Conservation (phyloP, 1,140 invertebrate genomes). For the Drosophila sucinea region DNA sequence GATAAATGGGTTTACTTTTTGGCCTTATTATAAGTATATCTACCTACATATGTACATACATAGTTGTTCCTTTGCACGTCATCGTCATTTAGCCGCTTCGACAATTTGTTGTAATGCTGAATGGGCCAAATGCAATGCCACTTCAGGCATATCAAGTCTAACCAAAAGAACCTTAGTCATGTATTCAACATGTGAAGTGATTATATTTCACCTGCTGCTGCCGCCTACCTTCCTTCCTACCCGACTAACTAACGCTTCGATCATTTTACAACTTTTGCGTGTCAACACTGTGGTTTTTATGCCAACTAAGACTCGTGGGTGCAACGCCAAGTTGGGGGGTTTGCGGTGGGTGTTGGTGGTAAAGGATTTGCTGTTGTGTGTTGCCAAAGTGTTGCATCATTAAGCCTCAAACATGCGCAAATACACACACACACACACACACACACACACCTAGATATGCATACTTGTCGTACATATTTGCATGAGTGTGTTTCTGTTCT, state of each 20-base stretch:
- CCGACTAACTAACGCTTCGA: conserved; percentile 19
- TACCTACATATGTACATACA: too few species aligned
- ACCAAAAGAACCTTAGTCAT: background rate
- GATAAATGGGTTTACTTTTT: too few species aligned
- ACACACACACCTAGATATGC: conserved; percentile 1
- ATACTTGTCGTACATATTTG: conserved; percentile 11
- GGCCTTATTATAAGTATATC: too few species aligned
- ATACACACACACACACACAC: conserved; percentile 7
- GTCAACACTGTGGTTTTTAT: conserved; percentile 49
- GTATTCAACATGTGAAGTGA: conserved; percentile 26
- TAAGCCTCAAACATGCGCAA: conserved; percentile 27
- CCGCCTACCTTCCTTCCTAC: too few species aligned
- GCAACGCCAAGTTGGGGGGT: too few species aligned
- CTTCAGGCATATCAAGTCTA: conserved; percentile 9
- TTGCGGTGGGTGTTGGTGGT: background rate
- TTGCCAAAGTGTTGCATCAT: conserved; percentile 47
- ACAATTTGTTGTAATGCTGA: too few species aligned
- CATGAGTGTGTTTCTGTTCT: conserved; percentile 2
- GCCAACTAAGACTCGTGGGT: conserved; percentile 7
- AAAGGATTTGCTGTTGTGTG: conserved; percentile 17
- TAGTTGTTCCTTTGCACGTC: background rate
- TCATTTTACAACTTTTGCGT: conserved; percentile 57
- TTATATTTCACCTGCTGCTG: conserved; percentile 28
- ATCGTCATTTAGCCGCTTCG: background rate
- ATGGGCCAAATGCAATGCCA: conserved; percentile 1